Conservation (phyloP, 2,888 invertebrate genomes). For the Dermolepida albohirtum region DNA sequence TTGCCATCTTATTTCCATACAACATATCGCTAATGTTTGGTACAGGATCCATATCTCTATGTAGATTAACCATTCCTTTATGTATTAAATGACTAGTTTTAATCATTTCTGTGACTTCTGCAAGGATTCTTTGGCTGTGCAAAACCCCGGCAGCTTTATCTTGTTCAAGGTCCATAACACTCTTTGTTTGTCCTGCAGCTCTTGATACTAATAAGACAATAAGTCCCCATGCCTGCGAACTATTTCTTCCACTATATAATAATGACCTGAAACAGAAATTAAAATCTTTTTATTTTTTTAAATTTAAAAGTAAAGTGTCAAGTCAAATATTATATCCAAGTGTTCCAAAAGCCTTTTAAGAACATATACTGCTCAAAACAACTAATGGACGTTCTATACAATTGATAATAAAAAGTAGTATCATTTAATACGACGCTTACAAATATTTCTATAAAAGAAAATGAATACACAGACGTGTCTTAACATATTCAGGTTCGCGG, state of each 20-base stretch:
- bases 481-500: no score
- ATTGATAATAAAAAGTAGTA: no score
- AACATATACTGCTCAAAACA: no score
- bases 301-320: no score
- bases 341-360: not conserved
- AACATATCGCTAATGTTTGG: slow-evolving; percentile 79
- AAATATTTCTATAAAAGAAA: no score
- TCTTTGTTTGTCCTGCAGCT: slow-evolving; percentile 86
- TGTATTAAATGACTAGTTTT: slow-evolving; percentile 93
- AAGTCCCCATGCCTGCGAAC: slow-evolving; percentile 94
- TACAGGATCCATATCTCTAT: slow-evolving; percentile 68
- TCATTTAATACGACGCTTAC: no score
- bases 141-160: slow-evolving; percentile 88
- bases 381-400: no score
- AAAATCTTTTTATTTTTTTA: no score
- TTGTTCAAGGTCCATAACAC: slow-evolving; percentile 85
- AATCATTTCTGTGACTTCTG: slow-evolving; percentile 97
- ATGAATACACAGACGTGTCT: no score
- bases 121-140: slow-evolving; percentile 87
- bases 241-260: slow-evolving; percentile 91
- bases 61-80: slow-evolving; percentile 82
- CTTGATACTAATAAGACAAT: slow-evolving; percentile 92
- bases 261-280: slow-evolving; percentile 73
- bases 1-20: slow-evolving; percentile 94
- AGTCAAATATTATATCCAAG: no score